Evolutionary conservation across 2,113 vertebrate species (phyloP).

Genomic region (Nyctereutes procyonoides): DNA sequence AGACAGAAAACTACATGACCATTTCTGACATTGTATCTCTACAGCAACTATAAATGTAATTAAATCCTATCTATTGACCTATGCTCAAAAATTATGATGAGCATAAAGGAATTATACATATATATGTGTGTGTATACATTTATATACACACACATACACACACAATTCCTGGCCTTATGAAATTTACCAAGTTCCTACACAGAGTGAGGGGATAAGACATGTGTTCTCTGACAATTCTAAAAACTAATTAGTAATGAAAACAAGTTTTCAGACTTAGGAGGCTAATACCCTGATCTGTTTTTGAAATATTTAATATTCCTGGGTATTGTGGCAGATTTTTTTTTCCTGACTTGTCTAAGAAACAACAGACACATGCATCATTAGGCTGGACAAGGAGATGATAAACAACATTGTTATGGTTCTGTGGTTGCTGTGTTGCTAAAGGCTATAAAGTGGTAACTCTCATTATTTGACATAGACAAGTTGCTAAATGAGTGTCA

Average conservation of each 20-base stretch:
- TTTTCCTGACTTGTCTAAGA: slow-evolving; percentile 43
- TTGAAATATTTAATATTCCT: slow-evolving; percentile 63
- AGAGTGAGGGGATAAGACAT: background rate
- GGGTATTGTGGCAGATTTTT: slow-evolving; percentile 13
- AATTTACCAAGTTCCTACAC: slow-evolving; percentile 21
- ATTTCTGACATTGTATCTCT: background rate
- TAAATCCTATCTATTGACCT: background rate
- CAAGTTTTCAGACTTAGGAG: slow-evolving; percentile 35
- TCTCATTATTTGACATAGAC: slow-evolving; percentile 79
- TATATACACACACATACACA: background rate
- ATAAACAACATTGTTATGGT: slow-evolving; percentile 71
- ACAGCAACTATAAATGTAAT: background rate
- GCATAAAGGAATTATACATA: background rate
- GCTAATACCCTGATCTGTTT: slow-evolving; percentile 52
- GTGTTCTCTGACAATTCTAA: slow-evolving; percentile 42
- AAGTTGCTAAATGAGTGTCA: slow-evolving; percentile 75
- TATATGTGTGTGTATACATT: background rate
- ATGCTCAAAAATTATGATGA: background rate
- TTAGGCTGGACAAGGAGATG: slow-evolving; percentile 69
- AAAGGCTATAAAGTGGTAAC: slow-evolving; percentile 71
- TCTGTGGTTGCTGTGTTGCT: slow-evolving; percentile 73
- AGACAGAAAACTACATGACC: background rate
- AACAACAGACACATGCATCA: slow-evolving; percentile 68
- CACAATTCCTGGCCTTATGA: background rate
- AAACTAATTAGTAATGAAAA: slow-evolving; percentile 68